Evolutionary conservation across 2,888 invertebrate species (phyloP).

Genomic region (Rambutsinella grinnellia): DNA sequence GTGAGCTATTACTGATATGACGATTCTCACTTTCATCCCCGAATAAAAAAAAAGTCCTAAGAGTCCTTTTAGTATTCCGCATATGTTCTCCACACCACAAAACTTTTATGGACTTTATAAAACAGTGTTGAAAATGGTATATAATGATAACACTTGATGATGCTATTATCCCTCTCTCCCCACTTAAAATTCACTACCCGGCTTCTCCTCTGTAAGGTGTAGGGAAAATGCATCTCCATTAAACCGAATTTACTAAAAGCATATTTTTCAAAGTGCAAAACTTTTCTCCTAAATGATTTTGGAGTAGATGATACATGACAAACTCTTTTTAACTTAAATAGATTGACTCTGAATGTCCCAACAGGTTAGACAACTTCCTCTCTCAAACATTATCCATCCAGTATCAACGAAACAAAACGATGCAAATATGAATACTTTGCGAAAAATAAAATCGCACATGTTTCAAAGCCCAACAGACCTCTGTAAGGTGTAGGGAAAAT

Average conservation of each 20-base stretch:
- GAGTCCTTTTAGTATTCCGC: neutral
- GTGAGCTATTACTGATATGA: slow-evolving; percentile 16
- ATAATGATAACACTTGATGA: slow-evolving; percentile 37
- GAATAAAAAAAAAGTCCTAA: no score
- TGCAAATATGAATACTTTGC: no score
- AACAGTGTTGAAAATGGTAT: slow-evolving; percentile 42
- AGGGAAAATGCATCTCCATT: slow-evolving; percentile 13
- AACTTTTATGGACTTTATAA: slow-evolving; percentile 43
- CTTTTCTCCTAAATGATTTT: slow-evolving; percentile 7
- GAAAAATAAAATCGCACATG: no score
- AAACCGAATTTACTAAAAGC: slow-evolving; percentile 49
- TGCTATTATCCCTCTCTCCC: slow-evolving; percentile 4
- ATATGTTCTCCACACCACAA: neutral
- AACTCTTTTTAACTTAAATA: neutral
- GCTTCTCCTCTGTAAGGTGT: neutral
- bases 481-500: neutral
- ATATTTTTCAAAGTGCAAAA: slow-evolving; percentile 34
- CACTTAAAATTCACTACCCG: neutral
- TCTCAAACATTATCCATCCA: no score
- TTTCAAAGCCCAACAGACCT: no score
- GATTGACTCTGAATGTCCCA: neutral
- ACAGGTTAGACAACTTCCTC: neutral
- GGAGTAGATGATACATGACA: neutral
- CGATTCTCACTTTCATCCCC: slow-evolving; percentile 23
- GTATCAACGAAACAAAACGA: no score